Conservation (phyloP, 2,888 invertebrate genomes). For the Pomacea canaliculata region DNA sequence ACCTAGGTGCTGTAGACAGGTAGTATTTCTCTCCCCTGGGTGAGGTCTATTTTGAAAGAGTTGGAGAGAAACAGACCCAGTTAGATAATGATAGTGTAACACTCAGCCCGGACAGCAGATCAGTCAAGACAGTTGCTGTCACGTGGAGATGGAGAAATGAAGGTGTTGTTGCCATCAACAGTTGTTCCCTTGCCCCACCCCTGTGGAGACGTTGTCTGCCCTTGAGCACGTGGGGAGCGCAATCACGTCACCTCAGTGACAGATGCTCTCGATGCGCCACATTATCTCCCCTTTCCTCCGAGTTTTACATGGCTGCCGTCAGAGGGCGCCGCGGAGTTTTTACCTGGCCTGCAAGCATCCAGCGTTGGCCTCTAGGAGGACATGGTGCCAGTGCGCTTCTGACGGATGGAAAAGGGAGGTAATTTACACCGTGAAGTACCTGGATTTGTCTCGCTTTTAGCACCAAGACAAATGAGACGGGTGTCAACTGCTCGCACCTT, state of each 20-base stretch:
- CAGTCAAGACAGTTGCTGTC: too few relatives aligned
- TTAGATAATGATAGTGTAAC: neutral
- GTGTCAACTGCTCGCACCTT: constrained; percentile 1
- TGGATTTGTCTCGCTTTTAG: constrained; percentile 14
- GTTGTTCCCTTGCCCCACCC: neutral
- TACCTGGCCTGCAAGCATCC: constrained; percentile 1
- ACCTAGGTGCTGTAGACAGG: too few relatives aligned
- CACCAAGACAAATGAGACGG: neutral
- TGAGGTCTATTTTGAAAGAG: too few relatives aligned
- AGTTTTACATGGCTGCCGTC: neutral
- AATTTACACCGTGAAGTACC: constrained; percentile 10
- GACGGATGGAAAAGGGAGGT: neutral
- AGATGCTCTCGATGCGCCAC: constrained; percentile 10
- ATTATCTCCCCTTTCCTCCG: constrained; percentile 11
- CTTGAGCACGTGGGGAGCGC: neutral
- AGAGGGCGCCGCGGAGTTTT: constrained; percentile 5
- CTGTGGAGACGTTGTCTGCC: constrained; percentile 6
- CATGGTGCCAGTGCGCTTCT: neutral
- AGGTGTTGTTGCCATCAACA: neutral
- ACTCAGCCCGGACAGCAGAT: too few relatives aligned
- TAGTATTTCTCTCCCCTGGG: too few relatives aligned
- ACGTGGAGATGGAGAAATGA: neutral
- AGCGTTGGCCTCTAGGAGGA: constrained; percentile 2
- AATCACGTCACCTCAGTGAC: constrained; percentile 15
- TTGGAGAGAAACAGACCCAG: neutral